A percentile compares a stretch with the other conserved stretches of the same genome.
These are phyloP conservation scores for Ganaspis sp. DNA, from an alignment of 1,140 invertebrate genomes.

Conservation along the genomic window DNA sequence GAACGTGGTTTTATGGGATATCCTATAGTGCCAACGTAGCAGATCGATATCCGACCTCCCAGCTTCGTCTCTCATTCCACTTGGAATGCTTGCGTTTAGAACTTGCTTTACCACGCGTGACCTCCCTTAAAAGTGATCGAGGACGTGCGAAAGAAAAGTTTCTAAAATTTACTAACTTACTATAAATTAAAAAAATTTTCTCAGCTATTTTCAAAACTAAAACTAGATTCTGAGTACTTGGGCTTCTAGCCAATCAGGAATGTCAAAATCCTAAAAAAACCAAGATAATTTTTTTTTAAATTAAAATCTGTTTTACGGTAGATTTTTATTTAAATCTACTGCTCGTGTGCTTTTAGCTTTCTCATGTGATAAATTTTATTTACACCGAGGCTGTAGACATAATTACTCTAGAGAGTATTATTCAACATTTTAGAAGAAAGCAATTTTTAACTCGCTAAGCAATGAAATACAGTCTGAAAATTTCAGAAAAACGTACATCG, in stretches of 20 bases:
- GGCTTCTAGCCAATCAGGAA: too few species aligned
- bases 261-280: too few species aligned
- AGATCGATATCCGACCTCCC: conserved; percentile 68
- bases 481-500: background rate
- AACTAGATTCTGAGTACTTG: too few species aligned
- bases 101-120: conserved; percentile 41
- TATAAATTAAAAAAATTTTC: background rate
- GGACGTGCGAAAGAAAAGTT: background rate
- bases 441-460: background rate
- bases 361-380: background rate
- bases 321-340: too few species aligned
- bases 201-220: too few species aligned
- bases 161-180: background rate
- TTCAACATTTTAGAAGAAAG: background rate
- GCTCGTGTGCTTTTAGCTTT: too few species aligned
- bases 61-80: conserved; percentile 52
- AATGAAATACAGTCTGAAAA: background rate
- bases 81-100: conserved; percentile 52
- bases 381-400: background rate
- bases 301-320: too few species aligned
- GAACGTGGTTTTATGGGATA: conserved; percentile 61
- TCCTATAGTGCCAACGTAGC: conserved; percentile 63
- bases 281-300: too few species aligned
- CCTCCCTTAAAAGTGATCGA: background rate
- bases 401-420: background rate